Conservation (phyloP, 2,888 invertebrate genomes). For the Myopa tessellatipennis region DNA sequence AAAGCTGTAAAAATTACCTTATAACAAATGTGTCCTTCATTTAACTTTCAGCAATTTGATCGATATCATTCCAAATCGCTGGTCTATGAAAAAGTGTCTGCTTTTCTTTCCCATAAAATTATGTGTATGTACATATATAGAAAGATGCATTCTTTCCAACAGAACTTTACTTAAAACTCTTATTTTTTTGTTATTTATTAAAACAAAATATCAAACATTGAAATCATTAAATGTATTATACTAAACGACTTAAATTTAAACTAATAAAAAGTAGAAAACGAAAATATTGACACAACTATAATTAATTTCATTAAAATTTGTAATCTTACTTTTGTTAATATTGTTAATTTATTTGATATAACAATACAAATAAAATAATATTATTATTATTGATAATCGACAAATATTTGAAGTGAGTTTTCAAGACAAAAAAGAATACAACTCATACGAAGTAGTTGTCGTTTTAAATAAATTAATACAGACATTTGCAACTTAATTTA, state of each 20-base stretch:
- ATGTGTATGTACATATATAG: no score
- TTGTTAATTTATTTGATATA: slow-evolving; percentile 55
- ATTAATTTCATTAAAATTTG: neutral
- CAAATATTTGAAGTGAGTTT: slow-evolving; percentile 48
- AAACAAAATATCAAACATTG: neutral
- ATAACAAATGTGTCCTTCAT: no score
- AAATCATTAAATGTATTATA: neutral
- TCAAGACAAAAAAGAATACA: slow-evolving; percentile 17
- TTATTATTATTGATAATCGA: neutral
- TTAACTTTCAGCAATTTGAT: no score
- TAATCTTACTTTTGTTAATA: neutral
- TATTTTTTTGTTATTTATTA: neutral
- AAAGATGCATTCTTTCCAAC: no score
- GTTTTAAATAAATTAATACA: slow-evolving; percentile 29
- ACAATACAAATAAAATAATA: slow-evolving; percentile 58
- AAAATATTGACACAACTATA: slow-evolving; percentile 4
- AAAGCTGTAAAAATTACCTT: no score
- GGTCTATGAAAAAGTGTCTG: no score
- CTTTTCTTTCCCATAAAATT: no score
- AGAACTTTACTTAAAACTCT: neutral
- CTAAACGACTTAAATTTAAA: neutral
- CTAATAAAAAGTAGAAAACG: neutral
- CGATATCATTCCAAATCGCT: no score
- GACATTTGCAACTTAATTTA: slow-evolving; percentile 9
- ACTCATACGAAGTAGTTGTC: neutral